Evolutionary conservation across 37 sponge, comb jelly and placozoan genomes (phyloP), one percentile per base, ranked within the genome.

Genomic region (Cliona cf. orientalis): DNA sequence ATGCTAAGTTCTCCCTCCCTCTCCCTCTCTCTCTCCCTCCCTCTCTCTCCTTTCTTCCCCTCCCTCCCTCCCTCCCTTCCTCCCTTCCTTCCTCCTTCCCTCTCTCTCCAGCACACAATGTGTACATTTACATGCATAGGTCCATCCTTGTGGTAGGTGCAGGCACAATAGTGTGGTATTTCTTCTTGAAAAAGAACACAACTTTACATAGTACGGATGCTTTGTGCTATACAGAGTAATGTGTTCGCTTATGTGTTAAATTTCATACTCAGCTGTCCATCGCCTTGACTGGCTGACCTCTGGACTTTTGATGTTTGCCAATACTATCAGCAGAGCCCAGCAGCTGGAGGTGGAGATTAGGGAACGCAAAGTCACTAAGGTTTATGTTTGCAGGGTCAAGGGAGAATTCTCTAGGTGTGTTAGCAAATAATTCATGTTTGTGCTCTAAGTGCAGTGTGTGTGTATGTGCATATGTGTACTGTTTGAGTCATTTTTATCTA

Each of bases 91-190:
- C 60, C 5, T 9, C 11, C 31, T 29, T 21, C 31, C 23, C 44
- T 42, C 25, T 25, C 46, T 71, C 25, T 22, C n/a, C n/a, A n/a
- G n/a, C n/a, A n/a, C n/a, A n/a, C n/a, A n/a, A n/a, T n/a, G n/a
- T n/a, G n/a, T n/a, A n/a, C n/a, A n/a, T n/a, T 14, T 42, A 35
- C 28, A 22, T 38, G 37, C 32, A 60, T 44, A 96, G 96, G 94
- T 97, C 17, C 98, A 97, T 70, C 98, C 98, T 2, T 95, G 93
- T 91, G 98, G 98, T 2, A 49, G 96, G 31, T 97, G 90, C 72
- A 72, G 96, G 26, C 93, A 95, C 80, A 97, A 97, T 76, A 90
- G 86, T 42, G 74, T 97, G 0, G 62, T 92, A 29, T 86, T 90
- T 39, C 53, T 95, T 3, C 81, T 97, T 29, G 85, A 58, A 5